phyloP scores from a whole-genome alignment of 2,888 invertebrate species.

The Actias luna region DNA sequence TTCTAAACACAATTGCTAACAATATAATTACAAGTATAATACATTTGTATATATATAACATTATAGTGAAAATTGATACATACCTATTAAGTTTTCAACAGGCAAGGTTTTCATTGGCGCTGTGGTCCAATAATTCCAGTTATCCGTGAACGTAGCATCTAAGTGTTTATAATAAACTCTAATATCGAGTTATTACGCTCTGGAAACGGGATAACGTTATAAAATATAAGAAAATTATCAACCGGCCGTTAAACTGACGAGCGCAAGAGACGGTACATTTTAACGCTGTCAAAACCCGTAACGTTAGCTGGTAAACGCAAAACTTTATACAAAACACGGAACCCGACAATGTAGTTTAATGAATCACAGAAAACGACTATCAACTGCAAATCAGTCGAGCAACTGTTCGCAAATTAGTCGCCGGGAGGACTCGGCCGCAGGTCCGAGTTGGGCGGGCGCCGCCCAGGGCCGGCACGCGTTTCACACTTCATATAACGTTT shows the following conservation, averaged over 20 bases:
- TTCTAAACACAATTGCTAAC: no score
- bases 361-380: constrained; percentile 55
- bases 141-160: no score
- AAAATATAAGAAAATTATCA: no score
- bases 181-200: no score
- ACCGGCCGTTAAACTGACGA: neutral
- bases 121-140: no score
- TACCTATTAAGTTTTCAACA: no score
- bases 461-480: constrained; percentile 34
- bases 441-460: constrained; percentile 48
- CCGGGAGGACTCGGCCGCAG: constrained; percentile 32
- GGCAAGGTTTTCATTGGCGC: no score
- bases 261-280: neutral
- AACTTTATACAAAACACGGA: neutral
- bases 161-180: no score
- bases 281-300: neutral
- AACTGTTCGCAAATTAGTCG: constrained; percentile 71
- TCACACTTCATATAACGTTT: constrained; percentile 19
- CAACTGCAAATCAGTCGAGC: constrained; percentile 52
- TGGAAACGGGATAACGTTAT: no score
- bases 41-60: no score
- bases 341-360: constrained; percentile 37
- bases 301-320: neutral
- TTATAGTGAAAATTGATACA: no score
- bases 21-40: no score